phyloP scores from a whole-genome alignment of 2,888 invertebrate genomes.

The Branchipolynoe longqiensis region DNA sequence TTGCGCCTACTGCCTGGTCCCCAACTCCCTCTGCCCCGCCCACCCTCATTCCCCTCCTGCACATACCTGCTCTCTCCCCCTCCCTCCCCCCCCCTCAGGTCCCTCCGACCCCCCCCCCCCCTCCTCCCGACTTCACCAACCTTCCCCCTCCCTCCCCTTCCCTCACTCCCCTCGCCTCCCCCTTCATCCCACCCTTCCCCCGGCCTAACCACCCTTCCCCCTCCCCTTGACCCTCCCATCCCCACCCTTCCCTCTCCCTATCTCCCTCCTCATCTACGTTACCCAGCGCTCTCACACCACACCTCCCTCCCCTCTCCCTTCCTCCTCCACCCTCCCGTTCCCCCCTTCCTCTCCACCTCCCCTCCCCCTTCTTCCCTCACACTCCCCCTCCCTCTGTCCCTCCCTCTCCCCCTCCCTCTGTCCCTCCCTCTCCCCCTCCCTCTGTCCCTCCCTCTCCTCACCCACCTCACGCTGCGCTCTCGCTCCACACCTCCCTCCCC shows the following conservation, averaged over 20 bases:
- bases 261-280: background rate
- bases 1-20: too few relatives aligned
- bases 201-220: background rate
- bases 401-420: background rate
- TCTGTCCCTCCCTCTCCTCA: background rate
- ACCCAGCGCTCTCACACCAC: background rate
- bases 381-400: conserved; percentile 9
- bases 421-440: background rate
- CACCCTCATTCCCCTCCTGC: background rate
- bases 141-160: background rate
- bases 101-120: background rate
- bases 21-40: background rate
- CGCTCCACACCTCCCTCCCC: background rate
- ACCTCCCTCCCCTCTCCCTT: background rate
- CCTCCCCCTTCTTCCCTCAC: background rate
- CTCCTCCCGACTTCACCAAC: background rate
- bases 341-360: background rate
- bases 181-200: background rate
- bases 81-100: background rate
- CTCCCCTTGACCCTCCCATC: background rate
- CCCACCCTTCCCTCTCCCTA: conserved; percentile 1
- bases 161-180: background rate
- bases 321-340: background rate
- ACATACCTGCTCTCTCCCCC: background rate
- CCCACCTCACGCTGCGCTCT: background rate